Evolutionary conservation across 53 echinoderm and acorn worm genomes (phyloP).

Genomic region (Zoroaster sp.): DNA sequence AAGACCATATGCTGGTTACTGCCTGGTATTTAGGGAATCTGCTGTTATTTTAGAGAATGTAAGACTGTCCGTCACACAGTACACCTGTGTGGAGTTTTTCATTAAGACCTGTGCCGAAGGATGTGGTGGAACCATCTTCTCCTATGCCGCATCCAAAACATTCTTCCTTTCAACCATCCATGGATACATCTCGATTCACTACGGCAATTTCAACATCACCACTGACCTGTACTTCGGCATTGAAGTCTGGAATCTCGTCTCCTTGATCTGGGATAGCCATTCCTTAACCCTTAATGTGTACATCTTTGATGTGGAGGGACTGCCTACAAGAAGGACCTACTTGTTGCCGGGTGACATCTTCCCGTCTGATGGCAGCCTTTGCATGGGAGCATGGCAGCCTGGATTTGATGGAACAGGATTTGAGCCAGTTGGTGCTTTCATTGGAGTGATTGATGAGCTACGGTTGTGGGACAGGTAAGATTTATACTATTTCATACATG

Average conservation of each 20-base stretch:
- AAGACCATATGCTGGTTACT: conserved; percentile 66
- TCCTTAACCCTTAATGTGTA: conserved; percentile 66
- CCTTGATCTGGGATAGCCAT: conserved; percentile 70
- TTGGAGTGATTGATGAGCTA: conserved; percentile 86
- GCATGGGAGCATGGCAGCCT: conserved; percentile 81
- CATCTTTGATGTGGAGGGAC: conserved; percentile 61
- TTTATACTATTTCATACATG: not conserved
- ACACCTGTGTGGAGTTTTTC: conserved; percentile 66
- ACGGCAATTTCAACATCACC: conserved; percentile 51
- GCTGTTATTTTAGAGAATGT: conserved; percentile 51
- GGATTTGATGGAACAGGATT: conserved; percentile 67
- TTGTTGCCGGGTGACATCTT: conserved; percentile 63
- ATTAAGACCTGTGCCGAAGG: conserved; percentile 65
- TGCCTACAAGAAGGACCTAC: conserved; percentile 55
- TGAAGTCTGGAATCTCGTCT: conserved; percentile 75
- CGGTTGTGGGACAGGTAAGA: conserved; percentile 86
- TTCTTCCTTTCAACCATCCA: conserved; percentile 68
- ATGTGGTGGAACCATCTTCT: conserved; percentile 82
- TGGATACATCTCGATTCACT: conserved; percentile 65
- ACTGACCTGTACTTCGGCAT: conserved; percentile 65
- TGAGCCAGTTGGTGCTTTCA: conserved; percentile 56
- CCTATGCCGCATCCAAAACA: conserved; percentile 66
- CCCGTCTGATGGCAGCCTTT: conserved; percentile 62
- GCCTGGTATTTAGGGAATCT: conserved; percentile 50
- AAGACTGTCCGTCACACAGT: not conserved